Percentiles rank a stretch among this genome's conserved stretches.
Evolutionary conservation across 2,113 vertebrate genomes (phyloP).

Genomic region (Desmodus rotundus): DNA sequence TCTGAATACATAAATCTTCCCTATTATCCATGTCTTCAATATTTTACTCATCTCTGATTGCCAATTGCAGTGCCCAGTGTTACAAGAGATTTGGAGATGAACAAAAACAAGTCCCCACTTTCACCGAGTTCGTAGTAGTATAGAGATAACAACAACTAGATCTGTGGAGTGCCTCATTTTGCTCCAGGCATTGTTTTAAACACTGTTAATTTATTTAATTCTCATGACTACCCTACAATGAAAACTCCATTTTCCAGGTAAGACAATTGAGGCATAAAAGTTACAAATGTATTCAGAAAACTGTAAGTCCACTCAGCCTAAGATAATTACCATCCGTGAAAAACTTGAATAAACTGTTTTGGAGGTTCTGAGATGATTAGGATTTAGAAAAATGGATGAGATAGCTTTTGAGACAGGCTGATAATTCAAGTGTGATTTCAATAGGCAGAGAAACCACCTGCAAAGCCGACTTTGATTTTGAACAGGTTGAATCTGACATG

Average conservation of each 20-base stretch:
- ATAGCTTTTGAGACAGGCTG: neutral
- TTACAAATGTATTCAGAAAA: neutral
- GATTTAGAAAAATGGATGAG: neutral
- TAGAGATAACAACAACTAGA: neutral
- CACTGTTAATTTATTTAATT: neutral
- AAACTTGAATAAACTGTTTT: neutral
- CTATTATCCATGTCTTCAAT: neutral
- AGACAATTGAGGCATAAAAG: too few relatives aligned
- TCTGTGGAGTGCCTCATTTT: neutral
- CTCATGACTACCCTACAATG: neutral
- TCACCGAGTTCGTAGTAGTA: neutral
- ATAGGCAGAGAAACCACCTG: neutral
- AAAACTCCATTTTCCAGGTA: neutral
- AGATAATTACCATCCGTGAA: neutral
- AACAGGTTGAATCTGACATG: neutral
- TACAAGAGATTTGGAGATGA: neutral
- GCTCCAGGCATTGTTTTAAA: neutral
- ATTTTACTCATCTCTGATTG: neutral
- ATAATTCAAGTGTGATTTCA: neutral
- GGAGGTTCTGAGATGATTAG: neutral
- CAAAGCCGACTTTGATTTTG: neutral
- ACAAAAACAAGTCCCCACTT: neutral
- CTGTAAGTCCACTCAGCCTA: neutral
- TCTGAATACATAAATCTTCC: neutral
- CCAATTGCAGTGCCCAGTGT: neutral